Percentiles rank a stretch among this genome's conserved stretches.
These are phyloP conservation scores for Plutella xylostella DNA, from an alignment of 2,888 invertebrate species.

Conservation along the genomic window DNA sequence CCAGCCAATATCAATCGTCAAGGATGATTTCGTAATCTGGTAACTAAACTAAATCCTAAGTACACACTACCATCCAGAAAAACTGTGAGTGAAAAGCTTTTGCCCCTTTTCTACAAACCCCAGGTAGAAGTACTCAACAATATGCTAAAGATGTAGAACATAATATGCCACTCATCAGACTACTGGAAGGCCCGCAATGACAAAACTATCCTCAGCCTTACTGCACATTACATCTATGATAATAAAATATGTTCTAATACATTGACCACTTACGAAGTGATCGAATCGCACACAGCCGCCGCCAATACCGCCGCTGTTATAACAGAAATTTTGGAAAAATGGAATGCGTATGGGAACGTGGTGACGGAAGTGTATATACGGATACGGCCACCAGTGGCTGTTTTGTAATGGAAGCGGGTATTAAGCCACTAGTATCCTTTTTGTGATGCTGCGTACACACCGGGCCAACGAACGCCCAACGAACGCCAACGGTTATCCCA, in stretches of 20 bases:
- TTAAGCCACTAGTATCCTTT: too few relatives aligned
- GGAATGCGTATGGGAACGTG: too few relatives aligned
- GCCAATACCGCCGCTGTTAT: slow-evolving; percentile 4
- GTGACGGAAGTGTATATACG: too few relatives aligned
- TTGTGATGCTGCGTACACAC: too few relatives aligned
- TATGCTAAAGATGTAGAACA: slow-evolving; percentile 8
- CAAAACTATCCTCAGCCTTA: slow-evolving; percentile 19
- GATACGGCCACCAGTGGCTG: too few relatives aligned
- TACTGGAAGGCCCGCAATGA: slow-evolving; percentile 20
- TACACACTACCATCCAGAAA: slow-evolving; percentile 24
- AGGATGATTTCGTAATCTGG: slow-evolving; percentile 26
- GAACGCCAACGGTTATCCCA: too few relatives aligned
- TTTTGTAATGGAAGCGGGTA: too few relatives aligned
- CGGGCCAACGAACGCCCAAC: too few relatives aligned
- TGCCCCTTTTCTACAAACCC: slow-evolving; percentile 18
- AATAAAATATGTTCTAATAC: slow-evolving; percentile 15
- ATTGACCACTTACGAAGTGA: slow-evolving; percentile 16
- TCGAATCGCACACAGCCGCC: slow-evolving; percentile 1
- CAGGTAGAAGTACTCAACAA: slow-evolving; percentile 13
- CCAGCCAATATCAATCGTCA: slow-evolving; percentile 28
- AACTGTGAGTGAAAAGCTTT: slow-evolving; percentile 19
- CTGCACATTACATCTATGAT: background rate
- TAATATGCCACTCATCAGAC: slow-evolving; percentile 20
- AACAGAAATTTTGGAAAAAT: background rate
- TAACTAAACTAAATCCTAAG: slow-evolving; percentile 22